phyloP scores from a whole-genome alignment of 1,140 invertebrate species.

The Latrodectus geometricus region DNA sequence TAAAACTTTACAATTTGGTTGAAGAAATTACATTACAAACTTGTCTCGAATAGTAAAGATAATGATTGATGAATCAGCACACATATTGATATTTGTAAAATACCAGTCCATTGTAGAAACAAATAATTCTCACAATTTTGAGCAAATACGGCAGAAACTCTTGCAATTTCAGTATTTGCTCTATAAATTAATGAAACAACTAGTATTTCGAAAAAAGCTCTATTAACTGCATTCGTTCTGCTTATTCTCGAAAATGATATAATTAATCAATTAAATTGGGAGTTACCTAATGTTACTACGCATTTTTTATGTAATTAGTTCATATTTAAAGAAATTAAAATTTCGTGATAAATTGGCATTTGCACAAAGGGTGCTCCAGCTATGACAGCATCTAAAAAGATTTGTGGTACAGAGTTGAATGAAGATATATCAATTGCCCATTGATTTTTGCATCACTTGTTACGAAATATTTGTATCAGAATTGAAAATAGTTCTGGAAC shows the following conservation, averaged over 20 bases:
- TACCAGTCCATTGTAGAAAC: slow-evolving; percentile 36
- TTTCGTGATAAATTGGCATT: slow-evolving; percentile 9
- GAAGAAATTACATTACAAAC: slow-evolving; percentile 33
- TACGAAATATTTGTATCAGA: neutral
- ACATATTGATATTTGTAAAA: slow-evolving; percentile 14
- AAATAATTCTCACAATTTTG: slow-evolving; percentile 39
- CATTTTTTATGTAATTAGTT: neutral
- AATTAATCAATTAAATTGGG: slow-evolving; percentile 47
- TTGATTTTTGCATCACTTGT: slow-evolving; percentile 21
- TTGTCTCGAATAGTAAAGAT: slow-evolving; percentile 38
- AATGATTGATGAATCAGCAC: slow-evolving; percentile 37
- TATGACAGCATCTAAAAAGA: slow-evolving; percentile 11
- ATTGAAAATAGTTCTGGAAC: slow-evolving; percentile 56
- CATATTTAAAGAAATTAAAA: neutral
- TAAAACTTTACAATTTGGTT: slow-evolving; percentile 39
- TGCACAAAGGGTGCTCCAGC: slow-evolving; percentile 25
- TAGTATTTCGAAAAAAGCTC: slow-evolving; percentile 37
- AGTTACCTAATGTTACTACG: neutral
- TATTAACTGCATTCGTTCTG: slow-evolving; percentile 50
- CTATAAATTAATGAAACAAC: slow-evolving; percentile 60
- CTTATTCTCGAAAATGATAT: slow-evolving; percentile 56
- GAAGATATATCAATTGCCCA: neutral
- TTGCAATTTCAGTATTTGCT: slow-evolving; percentile 49
- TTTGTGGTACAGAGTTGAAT: slow-evolving; percentile 6
- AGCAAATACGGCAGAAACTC: slow-evolving; percentile 24